phyloP scores from a whole-genome alignment of 2,113 vertebrate species.

The Baryphthengus martii region DNA sequence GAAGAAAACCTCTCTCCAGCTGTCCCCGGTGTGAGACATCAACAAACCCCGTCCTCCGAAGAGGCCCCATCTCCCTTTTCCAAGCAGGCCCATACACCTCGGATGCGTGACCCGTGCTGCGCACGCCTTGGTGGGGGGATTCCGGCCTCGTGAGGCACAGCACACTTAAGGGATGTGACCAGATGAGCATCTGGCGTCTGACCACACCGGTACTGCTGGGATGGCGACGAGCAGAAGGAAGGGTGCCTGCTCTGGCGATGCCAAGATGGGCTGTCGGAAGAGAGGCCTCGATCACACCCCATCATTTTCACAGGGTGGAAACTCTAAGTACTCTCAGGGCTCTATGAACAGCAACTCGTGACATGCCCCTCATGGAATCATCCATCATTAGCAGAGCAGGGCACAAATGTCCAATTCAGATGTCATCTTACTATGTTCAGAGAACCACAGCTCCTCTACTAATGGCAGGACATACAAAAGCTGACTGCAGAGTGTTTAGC shows the following conservation, averaged over 20 bases:
- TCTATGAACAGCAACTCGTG: neutral
- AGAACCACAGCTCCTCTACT: neutral
- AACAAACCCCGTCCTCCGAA: too few relatives aligned
- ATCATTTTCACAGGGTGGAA: rapidly evolving
- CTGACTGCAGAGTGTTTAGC: neutral
- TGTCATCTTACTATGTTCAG: neutral
- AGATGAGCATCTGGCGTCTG: rapidly evolving
- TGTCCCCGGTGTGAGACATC: too few relatives aligned
- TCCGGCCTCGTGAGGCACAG: neutral
- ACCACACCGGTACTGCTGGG: rapidly evolving
- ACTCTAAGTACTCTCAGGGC: neutral
- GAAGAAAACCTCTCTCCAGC: too few relatives aligned
- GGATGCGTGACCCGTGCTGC: rapidly evolving
- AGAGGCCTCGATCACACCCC: neutral
- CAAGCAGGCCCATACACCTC: too few relatives aligned
- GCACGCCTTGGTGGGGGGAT: rapidly evolving
- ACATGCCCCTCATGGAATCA: rapidly evolving
- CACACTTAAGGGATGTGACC: rapidly evolving
- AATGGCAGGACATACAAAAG: too few relatives aligned
- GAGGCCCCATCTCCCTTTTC: too few relatives aligned
- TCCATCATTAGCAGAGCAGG: neutral
- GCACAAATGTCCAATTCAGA: neutral
- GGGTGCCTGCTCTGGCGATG: neutral
- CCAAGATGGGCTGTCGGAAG: neutral
- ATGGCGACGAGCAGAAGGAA: neutral